These are phyloP conservation scores for Eumaeus atala DNA, from an alignment of 1,140 invertebrate genomes.

Conservation along the genomic window DNA sequence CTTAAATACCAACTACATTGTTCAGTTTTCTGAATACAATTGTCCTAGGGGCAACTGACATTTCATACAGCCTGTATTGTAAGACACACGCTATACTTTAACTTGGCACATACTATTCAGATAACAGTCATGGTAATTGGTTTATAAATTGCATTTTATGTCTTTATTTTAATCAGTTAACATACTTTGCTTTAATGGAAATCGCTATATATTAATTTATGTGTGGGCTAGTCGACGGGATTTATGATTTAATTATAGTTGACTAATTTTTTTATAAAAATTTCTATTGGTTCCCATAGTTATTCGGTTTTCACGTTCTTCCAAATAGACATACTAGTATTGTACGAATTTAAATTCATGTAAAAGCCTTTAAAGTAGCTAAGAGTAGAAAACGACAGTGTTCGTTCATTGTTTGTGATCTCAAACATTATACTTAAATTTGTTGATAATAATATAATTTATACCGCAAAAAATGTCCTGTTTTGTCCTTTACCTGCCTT, in stretches of 20 bases:
- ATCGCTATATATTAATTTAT: neutral
- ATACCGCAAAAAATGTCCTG: neutral
- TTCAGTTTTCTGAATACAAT: too few species aligned
- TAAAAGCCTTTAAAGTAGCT: conserved; percentile 1
- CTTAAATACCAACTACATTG: too few species aligned
- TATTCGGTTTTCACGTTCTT: neutral
- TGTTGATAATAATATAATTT: conserved; percentile 18
- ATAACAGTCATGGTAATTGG: neutral
- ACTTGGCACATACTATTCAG: too few species aligned
- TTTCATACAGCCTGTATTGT: too few species aligned
- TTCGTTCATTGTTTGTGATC: conserved; percentile 17
- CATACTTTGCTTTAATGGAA: neutral
- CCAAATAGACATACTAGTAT: neutral
- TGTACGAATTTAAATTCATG: conserved; percentile 4
- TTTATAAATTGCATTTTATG: neutral
- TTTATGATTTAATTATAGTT: neutral
- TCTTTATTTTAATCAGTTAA: neutral
- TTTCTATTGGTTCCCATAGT: neutral
- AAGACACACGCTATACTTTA: too few species aligned
- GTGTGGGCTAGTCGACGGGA: conserved; percentile 4
- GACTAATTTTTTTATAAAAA: conserved; percentile 3
- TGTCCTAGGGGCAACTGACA: too few species aligned
- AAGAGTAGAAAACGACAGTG: conserved; percentile 1
- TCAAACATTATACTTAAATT: conserved; percentile 18
- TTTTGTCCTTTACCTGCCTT: too few species aligned